Base-by-base conservation (phyloP, 2,797 vertebrate genomes). In the Myotis daubentonii region DNA sequence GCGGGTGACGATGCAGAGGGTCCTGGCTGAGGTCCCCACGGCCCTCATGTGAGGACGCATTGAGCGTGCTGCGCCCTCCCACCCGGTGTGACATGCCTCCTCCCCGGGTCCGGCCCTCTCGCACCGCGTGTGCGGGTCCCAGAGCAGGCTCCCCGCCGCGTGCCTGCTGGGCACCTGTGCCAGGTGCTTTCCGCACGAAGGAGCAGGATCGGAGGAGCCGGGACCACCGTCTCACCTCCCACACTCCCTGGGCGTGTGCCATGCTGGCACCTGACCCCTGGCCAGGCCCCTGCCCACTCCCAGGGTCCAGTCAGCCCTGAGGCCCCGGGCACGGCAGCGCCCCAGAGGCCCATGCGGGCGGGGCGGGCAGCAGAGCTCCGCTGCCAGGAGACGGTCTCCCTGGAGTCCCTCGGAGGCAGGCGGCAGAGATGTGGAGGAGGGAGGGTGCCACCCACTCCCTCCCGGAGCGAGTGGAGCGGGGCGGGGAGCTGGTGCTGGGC, bases 331-430 rank as follows among this genome's bases (percentile, higher is more conserved):
- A 5, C 4, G 70, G 91, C 78, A 8, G 49, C 15, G 0, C 44
- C 74, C 5, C 25, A 51, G 88, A 84, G 75, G 75, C 83, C 76
- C 49, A 6, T 60, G 88, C 1, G 0, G 86, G 88, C 1, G 1
- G 86, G 83, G 53, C 36, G 23, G 75, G 53, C 30, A 0, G 71
- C 30, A 2, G 76, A 75, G 66, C 91, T 68, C 36, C 0, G 93
- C 96, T 97, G 89, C 96, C 96, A 93, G 96, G 96, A 96, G 89
- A 97, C 96, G 0, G 95, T 97, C 97, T 96, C 97, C 96, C 93
- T 93, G 96, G 97, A 96, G 72, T 57, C 94, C 60, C 30, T 94
- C 44, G 0, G 53, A 82, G 82, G 88, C 16, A 82, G 82, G 88
- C 16, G 2, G 55, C 51, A 53, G n/a, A 51, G 20, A 9, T 2